These are phyloP conservation scores for Fragariocoptes setiger DNA, from an alignment of 1,140 invertebrate species.

Conservation along the genomic window DNA sequence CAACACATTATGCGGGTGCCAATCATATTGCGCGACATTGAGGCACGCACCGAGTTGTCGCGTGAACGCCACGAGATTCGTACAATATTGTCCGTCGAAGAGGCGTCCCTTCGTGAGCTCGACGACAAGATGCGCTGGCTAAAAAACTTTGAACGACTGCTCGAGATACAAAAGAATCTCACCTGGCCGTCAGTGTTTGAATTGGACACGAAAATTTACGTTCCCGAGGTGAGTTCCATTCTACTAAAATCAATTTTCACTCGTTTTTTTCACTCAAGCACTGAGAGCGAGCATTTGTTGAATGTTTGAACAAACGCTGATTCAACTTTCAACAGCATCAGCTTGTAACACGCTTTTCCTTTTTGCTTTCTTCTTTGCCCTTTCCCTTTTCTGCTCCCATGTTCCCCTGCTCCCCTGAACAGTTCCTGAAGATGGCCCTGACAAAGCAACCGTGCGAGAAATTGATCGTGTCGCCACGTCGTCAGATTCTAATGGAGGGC, in stretches of 20 bases:
- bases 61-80: conserved; percentile 22
- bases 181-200: conserved; percentile 31
- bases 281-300: too few species aligned
- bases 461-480: conserved; percentile 26
- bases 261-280: too few species aligned
- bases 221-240: conserved; percentile 24
- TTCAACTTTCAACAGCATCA: too few species aligned
- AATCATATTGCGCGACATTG: conserved; percentile 28
- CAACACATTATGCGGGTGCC: conserved; percentile 36
- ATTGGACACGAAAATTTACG: conserved; percentile 27
- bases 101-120: conserved; percentile 27
- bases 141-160: conserved; percentile 33
- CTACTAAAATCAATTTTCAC: background rate
- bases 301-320: too few species aligned
- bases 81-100: conserved; percentile 27
- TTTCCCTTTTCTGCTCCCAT: too few species aligned
- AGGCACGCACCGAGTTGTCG: conserved; percentile 22
- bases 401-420: too few species aligned
- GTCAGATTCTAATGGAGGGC: conserved; percentile 30
- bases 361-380: too few species aligned
- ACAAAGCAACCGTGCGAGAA: conserved; percentile 32
- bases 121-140: conserved; percentile 39
- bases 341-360: too few species aligned
- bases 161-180: conserved; percentile 32
- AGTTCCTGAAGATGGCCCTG: conserved; percentile 24